These are phyloP conservation scores for Pseudomyrmex flavicornis DNA, from an alignment of 1,140 invertebrate genomes.

Conservation along the genomic window DNA sequence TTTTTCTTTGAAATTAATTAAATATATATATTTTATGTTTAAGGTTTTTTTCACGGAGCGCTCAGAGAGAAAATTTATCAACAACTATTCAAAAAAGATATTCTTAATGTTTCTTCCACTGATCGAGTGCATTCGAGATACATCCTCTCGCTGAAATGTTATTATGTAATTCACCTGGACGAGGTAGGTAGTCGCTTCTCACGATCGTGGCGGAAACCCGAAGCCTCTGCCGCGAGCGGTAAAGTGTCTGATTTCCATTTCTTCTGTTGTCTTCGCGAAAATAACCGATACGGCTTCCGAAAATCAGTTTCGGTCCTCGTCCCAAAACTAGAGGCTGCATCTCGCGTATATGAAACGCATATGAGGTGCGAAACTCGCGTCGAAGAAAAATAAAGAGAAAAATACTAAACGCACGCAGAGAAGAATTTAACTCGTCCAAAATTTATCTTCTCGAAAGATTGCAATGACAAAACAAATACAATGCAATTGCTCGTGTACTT, in stretches of 20 bases:
- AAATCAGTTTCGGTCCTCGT: conserved; percentile 26
- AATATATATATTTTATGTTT: too few species aligned
- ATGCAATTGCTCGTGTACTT: too few species aligned
- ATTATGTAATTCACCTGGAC: conserved; percentile 42
- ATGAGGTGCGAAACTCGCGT: not conserved
- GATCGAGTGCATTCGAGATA: too few species aligned
- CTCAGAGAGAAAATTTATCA: too few species aligned
- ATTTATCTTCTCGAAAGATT: too few species aligned
- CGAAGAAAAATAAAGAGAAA: not conserved
- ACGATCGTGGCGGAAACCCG: conserved; percentile 22
- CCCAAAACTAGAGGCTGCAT: conserved; percentile 32
- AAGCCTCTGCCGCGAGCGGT: conserved; percentile 20
- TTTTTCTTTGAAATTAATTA: not conserved
- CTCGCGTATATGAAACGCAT: not conserved
- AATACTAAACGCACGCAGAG: not conserved
- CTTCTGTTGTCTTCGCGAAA: conserved; percentile 30
- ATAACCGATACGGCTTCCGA: conserved; percentile 34
- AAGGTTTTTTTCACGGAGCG: too few species aligned
- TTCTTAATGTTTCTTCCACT: too few species aligned
- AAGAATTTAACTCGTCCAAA: not conserved
- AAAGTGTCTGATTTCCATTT: conserved; percentile 56
- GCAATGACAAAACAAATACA: too few species aligned
- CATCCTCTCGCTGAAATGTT: not conserved
- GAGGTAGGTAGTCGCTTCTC: conserved; percentile 14
- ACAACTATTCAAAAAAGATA: too few species aligned